A percentile compares a stretch with the other conserved stretches of the same genome.
Evolutionary conservation across 2,113 vertebrate species (phyloP).

Genomic region (Oryzias curvinotus): DNA sequence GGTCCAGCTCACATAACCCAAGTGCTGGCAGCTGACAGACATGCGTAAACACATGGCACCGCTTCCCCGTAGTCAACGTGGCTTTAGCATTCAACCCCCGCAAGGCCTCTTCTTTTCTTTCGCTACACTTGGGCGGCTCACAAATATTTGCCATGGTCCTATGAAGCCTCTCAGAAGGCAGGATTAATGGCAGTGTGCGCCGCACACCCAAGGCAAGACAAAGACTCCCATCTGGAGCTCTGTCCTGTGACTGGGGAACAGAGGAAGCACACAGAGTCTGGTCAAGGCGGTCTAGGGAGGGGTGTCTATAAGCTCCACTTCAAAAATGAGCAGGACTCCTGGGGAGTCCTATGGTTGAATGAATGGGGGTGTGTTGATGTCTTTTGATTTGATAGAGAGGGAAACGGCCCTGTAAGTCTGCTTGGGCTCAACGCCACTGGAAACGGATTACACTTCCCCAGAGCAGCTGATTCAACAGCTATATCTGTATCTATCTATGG

Average conservation of each 20-base stretch:
- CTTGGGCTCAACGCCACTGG: slow-evolving; percentile 39
- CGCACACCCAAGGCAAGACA: slow-evolving; percentile 55
- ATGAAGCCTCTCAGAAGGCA: slow-evolving; percentile 51
- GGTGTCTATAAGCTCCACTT: slow-evolving; percentile 53
- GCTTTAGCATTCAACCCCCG: slow-evolving; percentile 49
- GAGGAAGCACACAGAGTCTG: slow-evolving; percentile 61
- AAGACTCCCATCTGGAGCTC: slow-evolving; percentile 71
- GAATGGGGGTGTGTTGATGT: slow-evolving; percentile 36
- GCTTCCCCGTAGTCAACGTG: slow-evolving; percentile 44
- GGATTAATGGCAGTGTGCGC: slow-evolving; percentile 67
- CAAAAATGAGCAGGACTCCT: slow-evolving; percentile 55
- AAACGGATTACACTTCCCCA: slow-evolving; percentile 60
- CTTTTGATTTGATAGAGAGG: slow-evolving; percentile 57
- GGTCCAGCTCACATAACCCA: slow-evolving; percentile 62
- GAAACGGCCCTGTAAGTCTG: slow-evolving; percentile 39
- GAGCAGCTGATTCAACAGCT: slow-evolving; percentile 73
- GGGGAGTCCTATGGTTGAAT: slow-evolving; percentile 51
- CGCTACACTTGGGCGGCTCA: slow-evolving; percentile 53
- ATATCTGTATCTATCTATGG: slow-evolving; percentile 58
- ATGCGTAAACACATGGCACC: slow-evolving; percentile 68
- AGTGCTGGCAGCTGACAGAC: slow-evolving; percentile 64
- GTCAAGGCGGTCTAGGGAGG: slow-evolving; percentile 25
- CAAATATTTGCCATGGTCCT: slow-evolving; percentile 71
- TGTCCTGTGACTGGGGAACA: slow-evolving; percentile 62
- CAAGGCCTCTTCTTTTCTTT: slow-evolving; percentile 49